Base-by-base conservation (phyloP, 1,140 invertebrate species). In the Capitella teleta region DNA sequence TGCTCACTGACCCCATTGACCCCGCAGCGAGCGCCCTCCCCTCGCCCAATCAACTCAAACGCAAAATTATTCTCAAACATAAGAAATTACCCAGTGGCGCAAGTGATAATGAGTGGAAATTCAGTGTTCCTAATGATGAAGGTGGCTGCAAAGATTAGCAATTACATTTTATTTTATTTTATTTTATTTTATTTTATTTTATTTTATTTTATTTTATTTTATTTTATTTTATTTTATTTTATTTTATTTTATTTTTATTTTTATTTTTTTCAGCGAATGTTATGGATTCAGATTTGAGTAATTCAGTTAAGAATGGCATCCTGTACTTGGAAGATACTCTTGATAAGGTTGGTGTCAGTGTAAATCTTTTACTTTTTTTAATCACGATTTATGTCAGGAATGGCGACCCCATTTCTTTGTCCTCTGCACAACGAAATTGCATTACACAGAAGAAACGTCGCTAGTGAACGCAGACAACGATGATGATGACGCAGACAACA, bases 371-470 rank as follows among this genome's bases (percentile, higher is more conserved):
- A 34, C 18, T 10, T 16, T 23, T 30, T 14, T 18, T 18, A 26
- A 51, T 21, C 6, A 34, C 10, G 43, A 19, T 24, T 44, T 54
- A 21, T 12, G 53, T 6, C 55, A 74, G 66, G 81, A 85, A 54
- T 98, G 91, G 91, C 83, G 87, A 65, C 85, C 87, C 0, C 91
- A 95, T 73, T 92, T 92, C 63, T 95, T 97, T 70, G 86, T 94
- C n/a, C 70, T 98, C 10, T 93, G 87, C 0, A 79, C 86, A 47
- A 83, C 82, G 57, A 89, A 90, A 67, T 72, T 96, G 24, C 87
- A 85, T 61, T 96, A 92, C 66, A 88, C 84, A 1, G 84, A 86
- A 61, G 66, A 74, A 54, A 72, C 69, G 49, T 67, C 67, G 30
- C 57, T 59, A 18, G 47, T 62, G 24, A 67, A 74, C 5, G 64